Percentiles rank a stretch among this genome's conserved stretches.
Evolutionary conservation across 2,888 invertebrate species (phyloP).

Genomic region (Drosophila ochracea): DNA sequence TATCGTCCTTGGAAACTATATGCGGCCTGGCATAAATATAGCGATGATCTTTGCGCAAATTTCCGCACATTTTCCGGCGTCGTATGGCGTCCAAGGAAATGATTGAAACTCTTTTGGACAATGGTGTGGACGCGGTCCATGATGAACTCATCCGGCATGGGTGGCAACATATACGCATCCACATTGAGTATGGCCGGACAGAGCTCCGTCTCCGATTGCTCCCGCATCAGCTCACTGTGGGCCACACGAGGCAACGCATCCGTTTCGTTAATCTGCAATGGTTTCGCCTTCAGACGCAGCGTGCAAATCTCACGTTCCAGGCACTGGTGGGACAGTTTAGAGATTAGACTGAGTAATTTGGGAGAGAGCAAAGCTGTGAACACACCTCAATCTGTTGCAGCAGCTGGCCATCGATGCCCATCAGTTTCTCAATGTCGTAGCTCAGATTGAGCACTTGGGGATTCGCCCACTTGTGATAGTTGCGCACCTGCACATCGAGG

Average conservation of each 20-base stretch:
- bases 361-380: background rate
- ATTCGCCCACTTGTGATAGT: constrained; percentile 73
- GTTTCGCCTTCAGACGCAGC: constrained; percentile 82
- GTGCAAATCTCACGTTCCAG: constrained; percentile 83
- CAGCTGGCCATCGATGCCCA: constrained; percentile 84
- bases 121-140: constrained; percentile 81
- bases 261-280: constrained; percentile 75
- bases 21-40: constrained; percentile 83
- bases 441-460: constrained; percentile 69
- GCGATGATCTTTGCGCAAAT: constrained; percentile 79
- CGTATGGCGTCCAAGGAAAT: constrained; percentile 72
- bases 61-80: constrained; percentile 77
- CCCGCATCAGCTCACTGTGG: constrained; percentile 57
- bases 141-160: constrained; percentile 80
- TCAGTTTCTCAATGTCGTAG: constrained; percentile 80
- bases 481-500: constrained; percentile 83
- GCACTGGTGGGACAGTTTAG: constrained; percentile 54
- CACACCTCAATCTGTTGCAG: constrained; percentile 86
- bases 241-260: constrained; percentile 30
- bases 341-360: background rate
- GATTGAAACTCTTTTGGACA: constrained; percentile 79
- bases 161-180: constrained; percentile 73
- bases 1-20: constrained; percentile 81
- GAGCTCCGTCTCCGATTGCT: constrained; percentile 49
- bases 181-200: constrained; percentile 77